phyloP scores from a whole-genome alignment of 2,797 vertebrate genomes.

The Chlorospingus flavigularis region DNA sequence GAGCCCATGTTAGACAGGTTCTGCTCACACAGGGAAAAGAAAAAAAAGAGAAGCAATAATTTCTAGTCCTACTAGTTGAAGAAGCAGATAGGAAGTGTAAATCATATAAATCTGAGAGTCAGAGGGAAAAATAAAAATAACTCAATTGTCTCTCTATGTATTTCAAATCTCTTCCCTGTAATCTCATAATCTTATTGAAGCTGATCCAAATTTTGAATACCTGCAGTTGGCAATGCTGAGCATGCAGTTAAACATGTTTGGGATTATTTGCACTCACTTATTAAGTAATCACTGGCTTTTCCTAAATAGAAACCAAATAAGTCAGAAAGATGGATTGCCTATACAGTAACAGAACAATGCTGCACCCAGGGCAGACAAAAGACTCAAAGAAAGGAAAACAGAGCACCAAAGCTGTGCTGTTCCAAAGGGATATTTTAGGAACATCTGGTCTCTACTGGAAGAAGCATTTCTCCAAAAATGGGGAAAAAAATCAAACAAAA shows the following conservation, averaged over 20 bases:
- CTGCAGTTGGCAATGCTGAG: neutral
- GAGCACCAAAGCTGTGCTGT: neutral
- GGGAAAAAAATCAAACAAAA: conserved; percentile 50
- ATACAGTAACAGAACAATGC: conserved; percentile 33
- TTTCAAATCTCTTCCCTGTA: neutral
- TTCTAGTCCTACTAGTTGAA: neutral
- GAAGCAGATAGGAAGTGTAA: neutral
- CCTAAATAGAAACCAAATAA: neutral
- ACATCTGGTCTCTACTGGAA: conserved; percentile 2
- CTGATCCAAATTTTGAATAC: neutral
- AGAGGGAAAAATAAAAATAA: neutral
- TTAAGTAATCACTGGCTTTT: neutral
- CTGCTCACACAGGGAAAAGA: neutral
- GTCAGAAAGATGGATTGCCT: conserved; percentile 43
- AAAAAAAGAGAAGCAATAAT: neutral
- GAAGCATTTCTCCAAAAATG: conserved; percentile 39
- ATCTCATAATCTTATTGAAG: neutral
- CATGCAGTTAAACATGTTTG: neutral
- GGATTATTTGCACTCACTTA: neutral
- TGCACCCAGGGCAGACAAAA: neutral
- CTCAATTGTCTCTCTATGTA: neutral
- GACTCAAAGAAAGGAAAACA: neutral
- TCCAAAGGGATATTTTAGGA: neutral
- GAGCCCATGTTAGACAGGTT: neutral
- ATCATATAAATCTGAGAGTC: neutral